Evolutionary conservation across 2,888 invertebrate genomes (phyloP), one percentile per base, ranked within the genome.

Genomic region (Tetramorium bicarinatum): DNA sequence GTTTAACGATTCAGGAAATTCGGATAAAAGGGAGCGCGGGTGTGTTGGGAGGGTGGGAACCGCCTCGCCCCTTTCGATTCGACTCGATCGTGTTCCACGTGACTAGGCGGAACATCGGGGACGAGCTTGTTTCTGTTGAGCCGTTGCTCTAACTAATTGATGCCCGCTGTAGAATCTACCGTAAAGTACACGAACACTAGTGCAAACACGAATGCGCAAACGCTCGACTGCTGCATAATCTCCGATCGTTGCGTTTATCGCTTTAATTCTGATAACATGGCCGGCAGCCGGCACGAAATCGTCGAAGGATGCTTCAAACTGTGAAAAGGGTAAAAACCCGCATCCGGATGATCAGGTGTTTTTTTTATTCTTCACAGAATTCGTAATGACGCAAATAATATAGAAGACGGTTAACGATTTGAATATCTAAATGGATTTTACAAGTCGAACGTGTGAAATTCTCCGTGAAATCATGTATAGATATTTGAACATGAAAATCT

Each of bases 111-210:
- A 89, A 76, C 82, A 84, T 69, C 56, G 84, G 74, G 64, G 69
- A 71, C 81, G 83, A 61, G 71, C 66, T 71, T 76, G 85, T 80
- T 86, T 82, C 71, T 79, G 79, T 84, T 67, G 72, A 67, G 67
- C 64, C 54, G 56, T 84, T 87, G 72, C 61, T 75, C 62, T n/a
- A 41, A 72, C 67, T 88, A 91, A 90, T 88, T 87, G 87, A 89
- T 87, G 87, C 76, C 82, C 76, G 75, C 83, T 84, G 88, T 66
- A 74, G 74, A 79, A 90, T 80, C 79, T 82, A 83, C 80, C 76
- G 79, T 71, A 47, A 59, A 71, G 64, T 66, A 64, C 77, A 75
- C 29, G 59, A 21, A 52, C 67, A n/a, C 54, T 6, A 44, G 52
- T 21, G 82, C 82, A 84, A 79, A 86, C 41, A 74, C 34, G n/a